phyloP scores from a whole-genome alignment of 2,888 invertebrate species.

The Sympetrum striolatum region DNA sequence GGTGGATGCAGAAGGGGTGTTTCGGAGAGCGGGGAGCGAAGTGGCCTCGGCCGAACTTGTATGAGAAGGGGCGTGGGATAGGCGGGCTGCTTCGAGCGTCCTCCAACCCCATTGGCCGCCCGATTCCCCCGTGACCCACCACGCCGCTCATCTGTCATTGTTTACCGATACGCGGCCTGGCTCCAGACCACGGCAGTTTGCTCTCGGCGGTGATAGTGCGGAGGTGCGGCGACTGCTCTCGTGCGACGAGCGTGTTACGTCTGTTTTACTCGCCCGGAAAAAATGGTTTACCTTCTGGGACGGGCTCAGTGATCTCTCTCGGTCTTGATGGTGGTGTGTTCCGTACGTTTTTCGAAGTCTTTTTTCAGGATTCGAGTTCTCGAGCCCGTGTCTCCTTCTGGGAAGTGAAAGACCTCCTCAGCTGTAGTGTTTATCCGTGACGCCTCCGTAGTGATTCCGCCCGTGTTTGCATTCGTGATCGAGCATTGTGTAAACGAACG shows the following conservation, averaged over 20 bases:
- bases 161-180: constrained; percentile 19
- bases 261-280: no score
- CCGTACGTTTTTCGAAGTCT: neutral
- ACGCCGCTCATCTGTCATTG: constrained; percentile 40
- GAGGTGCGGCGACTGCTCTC: neutral
- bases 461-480: neutral
- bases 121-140: constrained; percentile 28
- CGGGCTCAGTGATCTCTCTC: neutral
- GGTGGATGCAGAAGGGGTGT: no score
- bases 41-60: neutral
- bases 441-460: neutral
- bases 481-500: neutral
- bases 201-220: neutral
- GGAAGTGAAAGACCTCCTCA: no score
- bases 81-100: neutral
- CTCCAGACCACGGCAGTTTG: constrained; percentile 6
- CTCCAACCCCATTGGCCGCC: constrained; percentile 30
- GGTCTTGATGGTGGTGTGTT: neutral
- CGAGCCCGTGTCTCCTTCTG: no score
- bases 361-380: neutral
- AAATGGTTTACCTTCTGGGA: neutral
- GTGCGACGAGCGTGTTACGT: neutral
- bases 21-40: neutral
- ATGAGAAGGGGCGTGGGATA: neutral
- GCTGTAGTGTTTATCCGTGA: neutral